A percentile compares a stretch with the other conserved stretches of the same genome.
phyloP scores from a whole-genome alignment of 92 coral and sea anemone genomes.

The Anthopleura xanthogrammica region DNA sequence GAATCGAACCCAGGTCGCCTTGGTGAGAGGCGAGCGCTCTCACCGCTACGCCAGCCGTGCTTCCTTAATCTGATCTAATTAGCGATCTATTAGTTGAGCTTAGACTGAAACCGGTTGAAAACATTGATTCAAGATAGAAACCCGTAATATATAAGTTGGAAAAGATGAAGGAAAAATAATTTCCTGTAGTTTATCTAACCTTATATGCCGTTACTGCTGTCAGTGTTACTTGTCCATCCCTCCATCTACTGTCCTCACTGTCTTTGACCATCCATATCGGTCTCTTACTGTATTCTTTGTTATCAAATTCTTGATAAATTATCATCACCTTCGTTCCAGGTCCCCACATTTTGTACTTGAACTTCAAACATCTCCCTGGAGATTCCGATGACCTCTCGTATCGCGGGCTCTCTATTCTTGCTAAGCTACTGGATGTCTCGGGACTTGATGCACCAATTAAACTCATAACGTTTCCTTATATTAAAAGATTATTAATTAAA shows the following conservation, averaged over 20 bases:
- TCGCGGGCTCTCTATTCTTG: background rate
- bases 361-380: background rate
- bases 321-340: background rate
- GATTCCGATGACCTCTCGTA: background rate
- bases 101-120: too few relatives aligned
- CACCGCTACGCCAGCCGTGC: too few relatives aligned
- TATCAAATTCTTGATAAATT: background rate
- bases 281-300: background rate
- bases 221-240: background rate
- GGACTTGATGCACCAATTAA: background rate
- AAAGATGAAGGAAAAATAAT: too few relatives aligned
- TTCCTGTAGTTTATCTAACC: background rate
- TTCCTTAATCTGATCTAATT: too few relatives aligned
- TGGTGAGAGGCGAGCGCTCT: too few relatives aligned
- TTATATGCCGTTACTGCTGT: background rate
- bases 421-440: background rate
- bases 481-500: too few relatives aligned
- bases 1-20: too few relatives aligned
- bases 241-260: background rate
- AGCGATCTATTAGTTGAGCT: too few relatives aligned
- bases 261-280: slow-evolving; percentile 1
- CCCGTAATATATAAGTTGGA: too few relatives aligned
- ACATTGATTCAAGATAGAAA: too few relatives aligned
- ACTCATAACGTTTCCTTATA: background rate
- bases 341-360: slow-evolving; percentile 1